phyloP scores from a whole-genome alignment of 1,140 invertebrate species.

The Acyrthosiphon pisum region DNA sequence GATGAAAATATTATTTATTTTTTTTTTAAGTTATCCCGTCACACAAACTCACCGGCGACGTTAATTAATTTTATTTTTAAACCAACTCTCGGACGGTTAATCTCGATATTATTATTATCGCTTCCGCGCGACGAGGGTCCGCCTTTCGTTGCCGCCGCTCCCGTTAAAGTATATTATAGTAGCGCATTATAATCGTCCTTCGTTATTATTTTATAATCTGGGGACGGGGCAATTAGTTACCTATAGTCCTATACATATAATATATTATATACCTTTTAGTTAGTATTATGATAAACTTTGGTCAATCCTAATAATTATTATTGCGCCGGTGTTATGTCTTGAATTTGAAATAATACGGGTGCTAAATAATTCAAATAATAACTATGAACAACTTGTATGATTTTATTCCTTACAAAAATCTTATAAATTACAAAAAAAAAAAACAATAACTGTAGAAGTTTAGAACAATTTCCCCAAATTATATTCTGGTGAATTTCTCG shows the following conservation, averaged over 20 bases:
- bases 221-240: background rate
- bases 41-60: background rate
- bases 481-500: background rate
- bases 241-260: too few relatives aligned
- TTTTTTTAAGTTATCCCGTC: background rate
- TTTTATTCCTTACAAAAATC: background rate
- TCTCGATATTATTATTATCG: background rate
- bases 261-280: background rate
- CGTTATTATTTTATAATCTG: conserved; percentile 12
- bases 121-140: background rate
- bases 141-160: background rate
- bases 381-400: background rate
- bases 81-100: background rate
- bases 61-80: conserved; percentile 39
- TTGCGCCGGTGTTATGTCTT: background rate
- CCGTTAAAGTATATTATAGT: background rate
- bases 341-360: background rate
- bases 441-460: background rate
- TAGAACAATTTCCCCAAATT: background rate
- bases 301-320: background rate
- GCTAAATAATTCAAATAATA: background rate
- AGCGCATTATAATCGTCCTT: background rate
- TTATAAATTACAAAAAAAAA: background rate
- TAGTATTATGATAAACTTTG: background rate
- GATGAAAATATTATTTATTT: background rate